Percentiles rank a stretch among this genome's conserved stretches.
These are phyloP conservation scores for Elanoides forficatus DNA, from an alignment of 2,113 vertebrate genomes.

Conservation along the genomic window DNA sequence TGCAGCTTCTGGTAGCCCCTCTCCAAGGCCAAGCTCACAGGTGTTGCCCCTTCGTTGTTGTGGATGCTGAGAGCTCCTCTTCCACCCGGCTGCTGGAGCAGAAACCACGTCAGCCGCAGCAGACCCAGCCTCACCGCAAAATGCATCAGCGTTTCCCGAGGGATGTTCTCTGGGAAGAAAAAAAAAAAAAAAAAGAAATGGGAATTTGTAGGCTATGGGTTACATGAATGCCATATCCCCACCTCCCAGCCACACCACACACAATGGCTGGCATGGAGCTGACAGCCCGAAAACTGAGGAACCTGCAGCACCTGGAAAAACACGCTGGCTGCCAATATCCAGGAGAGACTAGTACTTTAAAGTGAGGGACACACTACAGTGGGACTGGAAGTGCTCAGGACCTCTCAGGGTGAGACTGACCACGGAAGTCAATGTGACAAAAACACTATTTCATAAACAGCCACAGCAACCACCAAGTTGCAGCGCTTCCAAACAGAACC, in stretches of 20 bases:
- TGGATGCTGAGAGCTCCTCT: constrained; percentile 80
- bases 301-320: constrained; percentile 17
- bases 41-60: constrained; percentile 88
- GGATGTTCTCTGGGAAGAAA: constrained; percentile 73
- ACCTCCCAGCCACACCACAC: neutral
- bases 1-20: constrained; percentile 81
- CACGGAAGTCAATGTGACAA: neutral
- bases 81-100: constrained; percentile 87
- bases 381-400: neutral
- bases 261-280: neutral
- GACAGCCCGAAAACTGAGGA: neutral
- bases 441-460: neutral
- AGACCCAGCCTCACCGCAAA: constrained; percentile 90
- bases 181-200: neutral
- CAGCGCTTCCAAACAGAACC: neutral
- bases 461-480: neutral
- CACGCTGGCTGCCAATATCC: neutral
- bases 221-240: neutral
- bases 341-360: neutral
- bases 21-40: constrained; percentile 79
- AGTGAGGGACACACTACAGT: fast-evolving
- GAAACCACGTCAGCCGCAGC: constrained; percentile 79
- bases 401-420: neutral
- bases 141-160: constrained; percentile 92
- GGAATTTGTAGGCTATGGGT: neutral